Conservation (phyloP, 2,888 invertebrate species). For the Lordiphosa andalusiaca region DNA sequence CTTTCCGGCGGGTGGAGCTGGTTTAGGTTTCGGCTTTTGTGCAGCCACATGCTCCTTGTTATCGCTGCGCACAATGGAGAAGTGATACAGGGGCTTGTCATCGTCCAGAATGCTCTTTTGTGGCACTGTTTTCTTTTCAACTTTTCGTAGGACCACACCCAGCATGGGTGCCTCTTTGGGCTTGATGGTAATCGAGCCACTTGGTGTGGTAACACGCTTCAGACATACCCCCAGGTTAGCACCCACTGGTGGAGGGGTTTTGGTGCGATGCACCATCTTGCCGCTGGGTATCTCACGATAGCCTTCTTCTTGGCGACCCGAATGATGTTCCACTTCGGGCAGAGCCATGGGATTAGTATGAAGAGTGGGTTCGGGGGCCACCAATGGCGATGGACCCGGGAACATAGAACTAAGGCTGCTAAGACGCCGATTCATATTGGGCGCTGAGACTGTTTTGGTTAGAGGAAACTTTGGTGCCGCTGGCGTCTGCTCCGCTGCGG, state of each 20-base stretch:
- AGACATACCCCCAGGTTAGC: slow-evolving; percentile 77
- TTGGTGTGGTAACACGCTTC: slow-evolving; percentile 77
- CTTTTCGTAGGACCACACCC: slow-evolving; percentile 79
- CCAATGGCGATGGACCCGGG: slow-evolving; percentile 73
- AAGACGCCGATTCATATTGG: slow-evolving; percentile 63
- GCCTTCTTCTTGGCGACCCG: slow-evolving; percentile 50
- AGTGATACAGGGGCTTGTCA: slow-evolving; percentile 78
- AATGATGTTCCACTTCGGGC: slow-evolving; percentile 35
- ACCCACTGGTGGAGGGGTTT: slow-evolving; percentile 79
- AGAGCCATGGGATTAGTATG: slow-evolving; percentile 67
- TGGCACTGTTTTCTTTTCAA: slow-evolving; percentile 77
- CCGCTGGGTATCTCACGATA: slow-evolving; percentile 68
- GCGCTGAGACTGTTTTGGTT: slow-evolving; percentile 74
- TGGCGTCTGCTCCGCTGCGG: slow-evolving; percentile 22
- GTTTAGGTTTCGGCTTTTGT: slow-evolving; percentile 64
- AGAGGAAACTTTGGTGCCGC: slow-evolving; percentile 72
- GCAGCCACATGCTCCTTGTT: slow-evolving; percentile 73
- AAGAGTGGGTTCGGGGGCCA: slow-evolving; percentile 62
- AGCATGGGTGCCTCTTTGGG: slow-evolving; percentile 77
- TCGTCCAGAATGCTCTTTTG: slow-evolving; percentile 79
- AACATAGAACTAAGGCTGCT: slow-evolving; percentile 70
- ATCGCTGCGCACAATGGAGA: slow-evolving; percentile 78
- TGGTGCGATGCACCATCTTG: slow-evolving; percentile 72
- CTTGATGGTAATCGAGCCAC: slow-evolving; percentile 75
- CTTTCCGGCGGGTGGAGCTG: slow-evolving; percentile 67